phyloP scores from a whole-genome alignment of 1,140 invertebrate genomes.

The Leptopilina boulardi region DNA sequence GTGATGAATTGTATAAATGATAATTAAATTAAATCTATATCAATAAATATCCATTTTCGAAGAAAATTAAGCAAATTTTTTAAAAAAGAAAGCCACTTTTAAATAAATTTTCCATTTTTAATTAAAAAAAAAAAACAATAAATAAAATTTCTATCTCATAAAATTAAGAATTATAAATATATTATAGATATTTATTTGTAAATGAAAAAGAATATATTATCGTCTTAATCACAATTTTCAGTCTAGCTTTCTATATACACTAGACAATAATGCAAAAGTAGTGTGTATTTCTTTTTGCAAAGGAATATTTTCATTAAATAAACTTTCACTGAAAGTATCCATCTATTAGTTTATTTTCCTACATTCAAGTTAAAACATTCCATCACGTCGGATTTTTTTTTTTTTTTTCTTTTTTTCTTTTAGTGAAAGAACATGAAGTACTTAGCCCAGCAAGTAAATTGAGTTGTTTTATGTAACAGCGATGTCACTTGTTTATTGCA shows the following conservation, averaged over 20 bases:
- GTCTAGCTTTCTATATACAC: constrained; percentile 12
- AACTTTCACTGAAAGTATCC: constrained; percentile 28
- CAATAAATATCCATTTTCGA: too few relatives aligned
- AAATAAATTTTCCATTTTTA: not conserved
- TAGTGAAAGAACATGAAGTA: constrained; percentile 5
- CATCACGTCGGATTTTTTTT: constrained; percentile 3
- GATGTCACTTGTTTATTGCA: constrained; percentile 26
- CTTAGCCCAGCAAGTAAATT: constrained; percentile 30
- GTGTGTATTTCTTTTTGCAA: constrained; percentile 12
- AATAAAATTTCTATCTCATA: not conserved
- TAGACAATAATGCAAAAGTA: not conserved
- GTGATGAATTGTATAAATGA: too few relatives aligned
- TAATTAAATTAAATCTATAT: too few relatives aligned
- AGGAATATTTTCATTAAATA: constrained; percentile 8
- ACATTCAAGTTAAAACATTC: constrained; percentile 19
- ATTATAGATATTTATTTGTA: not conserved
- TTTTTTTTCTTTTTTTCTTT: not conserved
- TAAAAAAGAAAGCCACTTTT: not conserved
- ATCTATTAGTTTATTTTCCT: constrained; percentile 30
- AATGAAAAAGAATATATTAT: not conserved
- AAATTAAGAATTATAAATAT: not conserved
- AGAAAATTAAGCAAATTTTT: too few relatives aligned
- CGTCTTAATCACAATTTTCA: constrained; percentile 1
- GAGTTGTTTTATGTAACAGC: constrained; percentile 11
- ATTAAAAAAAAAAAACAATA: not conserved